Evolutionary conservation across 92 coral and sea anemone genomes (phyloP).

Genomic region (Nematostella vectensis): DNA sequence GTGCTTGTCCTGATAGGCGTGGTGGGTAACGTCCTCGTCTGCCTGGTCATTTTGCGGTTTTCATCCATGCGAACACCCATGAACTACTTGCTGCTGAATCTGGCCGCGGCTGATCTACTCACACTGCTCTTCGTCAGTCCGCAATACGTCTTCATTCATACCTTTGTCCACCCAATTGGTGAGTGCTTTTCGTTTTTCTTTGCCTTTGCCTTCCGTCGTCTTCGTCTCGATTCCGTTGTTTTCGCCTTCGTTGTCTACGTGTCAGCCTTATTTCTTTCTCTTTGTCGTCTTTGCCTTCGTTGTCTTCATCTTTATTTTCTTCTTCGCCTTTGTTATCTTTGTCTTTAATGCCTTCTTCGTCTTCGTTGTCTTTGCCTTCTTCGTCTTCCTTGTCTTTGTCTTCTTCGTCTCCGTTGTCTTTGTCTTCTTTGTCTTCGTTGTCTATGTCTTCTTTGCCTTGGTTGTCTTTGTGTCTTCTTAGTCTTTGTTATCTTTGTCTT

Average conservation of each 20-base stretch:
- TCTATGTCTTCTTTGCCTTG: not conserved
- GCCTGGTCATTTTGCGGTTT: too few relatives aligned
- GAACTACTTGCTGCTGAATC: too few relatives aligned
- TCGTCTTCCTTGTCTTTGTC: too few relatives aligned
- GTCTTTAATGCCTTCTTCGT: too few relatives aligned
- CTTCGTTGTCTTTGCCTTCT: too few relatives aligned
- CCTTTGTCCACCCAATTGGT: too few relatives aligned
- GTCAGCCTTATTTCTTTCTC: not conserved
- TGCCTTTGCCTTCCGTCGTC: not conserved
- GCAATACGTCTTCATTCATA: too few relatives aligned
- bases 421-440: not conserved
- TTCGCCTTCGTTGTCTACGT: not conserved
- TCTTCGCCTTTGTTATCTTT: not conserved
- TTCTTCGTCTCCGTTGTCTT: not conserved
- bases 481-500: slow-evolving; percentile 1
- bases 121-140: too few relatives aligned
- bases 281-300: slow-evolving; percentile 1
- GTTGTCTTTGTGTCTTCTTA: not conserved
- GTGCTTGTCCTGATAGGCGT: not conserved
- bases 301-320: not conserved
- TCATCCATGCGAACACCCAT: too few relatives aligned
- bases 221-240: not conserved
- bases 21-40: too few relatives aligned
- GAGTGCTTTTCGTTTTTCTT: not conserved
- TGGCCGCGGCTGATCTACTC: too few relatives aligned